A percentile compares a stretch with the other conserved stretches of the same genome.
Evolutionary conservation across 1,140 invertebrate genomes (phyloP).

Genomic region (Cataglyphis hispanica): DNA sequence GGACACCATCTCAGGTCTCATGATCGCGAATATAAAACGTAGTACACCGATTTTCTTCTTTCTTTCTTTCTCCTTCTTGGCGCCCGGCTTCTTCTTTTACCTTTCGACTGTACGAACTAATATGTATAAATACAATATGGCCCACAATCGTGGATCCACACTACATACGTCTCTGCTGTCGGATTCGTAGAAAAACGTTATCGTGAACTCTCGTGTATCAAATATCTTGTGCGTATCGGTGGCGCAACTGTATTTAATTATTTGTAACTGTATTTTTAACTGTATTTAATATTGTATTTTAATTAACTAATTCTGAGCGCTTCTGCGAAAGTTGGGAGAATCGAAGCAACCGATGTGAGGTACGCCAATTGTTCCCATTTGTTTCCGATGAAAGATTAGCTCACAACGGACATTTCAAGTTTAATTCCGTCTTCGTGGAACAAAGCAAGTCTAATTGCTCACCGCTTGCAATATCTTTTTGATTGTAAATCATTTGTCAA

Average conservation of each 20-base stretch:
- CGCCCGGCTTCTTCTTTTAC: constrained; percentile 6
- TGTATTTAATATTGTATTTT: too few relatives aligned
- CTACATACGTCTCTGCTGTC: constrained; percentile 65
- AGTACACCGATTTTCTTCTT: constrained; percentile 28
- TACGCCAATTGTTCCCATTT: constrained; percentile 13
- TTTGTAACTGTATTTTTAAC: too few relatives aligned
- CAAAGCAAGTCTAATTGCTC: not conserved
- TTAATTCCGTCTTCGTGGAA: not conserved
- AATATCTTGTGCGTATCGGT: constrained; percentile 5
- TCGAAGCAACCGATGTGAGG: constrained; percentile 33
- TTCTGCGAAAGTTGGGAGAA: constrained; percentile 37
- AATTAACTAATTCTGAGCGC: constrained; percentile 10
- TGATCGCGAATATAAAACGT: constrained; percentile 59
- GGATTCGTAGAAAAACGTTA: constrained; percentile 83
- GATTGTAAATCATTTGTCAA: constrained; percentile 5
- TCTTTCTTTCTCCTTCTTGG: constrained; percentile 36
- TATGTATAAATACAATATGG: constrained; percentile 26
- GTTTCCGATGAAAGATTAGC: not conserved
- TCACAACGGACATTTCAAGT: not conserved
- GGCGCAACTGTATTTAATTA: constrained; percentile 48
- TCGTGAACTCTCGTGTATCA: constrained; percentile 40
- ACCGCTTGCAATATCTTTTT: not conserved
- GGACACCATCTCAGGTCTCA: constrained; percentile 61
- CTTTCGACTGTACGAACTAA: constrained; percentile 40
- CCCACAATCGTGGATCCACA: constrained; percentile 43